Conservation (phyloP, 2,888 invertebrate genomes). For the Galeopsomyia nigrocyanea region DNA sequence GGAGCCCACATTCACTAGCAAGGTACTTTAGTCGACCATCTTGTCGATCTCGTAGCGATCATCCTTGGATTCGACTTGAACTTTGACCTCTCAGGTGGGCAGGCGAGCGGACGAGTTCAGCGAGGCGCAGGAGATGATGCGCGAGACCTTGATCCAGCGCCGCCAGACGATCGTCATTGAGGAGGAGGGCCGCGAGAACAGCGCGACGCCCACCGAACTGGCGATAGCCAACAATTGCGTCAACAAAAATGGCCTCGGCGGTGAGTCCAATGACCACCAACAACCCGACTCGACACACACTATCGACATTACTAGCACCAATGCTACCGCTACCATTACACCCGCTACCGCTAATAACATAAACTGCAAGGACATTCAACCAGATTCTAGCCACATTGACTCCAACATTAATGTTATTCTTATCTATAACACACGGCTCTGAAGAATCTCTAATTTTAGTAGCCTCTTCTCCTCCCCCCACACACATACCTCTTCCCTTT, state of each 20-base stretch:
- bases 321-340: slow-evolving; percentile 24
- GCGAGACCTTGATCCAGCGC: slow-evolving; percentile 76
- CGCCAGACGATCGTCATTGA: slow-evolving; percentile 61
- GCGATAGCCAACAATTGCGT: slow-evolving; percentile 55
- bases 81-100: slow-evolving; percentile 72
- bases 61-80: slow-evolving; percentile 7
- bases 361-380: slow-evolving; percentile 51
- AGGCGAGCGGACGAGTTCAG: slow-evolving; percentile 84
- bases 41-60: neutral
- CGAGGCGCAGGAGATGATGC: slow-evolving; percentile 83
- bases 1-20: slow-evolving; percentile 84
- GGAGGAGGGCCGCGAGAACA: slow-evolving; percentile 57
- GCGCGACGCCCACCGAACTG: slow-evolving; percentile 61
- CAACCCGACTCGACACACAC: slow-evolving; percentile 40
- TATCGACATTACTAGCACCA: slow-evolving; percentile 43
- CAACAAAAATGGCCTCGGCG: slow-evolving; percentile 60
- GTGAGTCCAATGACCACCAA: slow-evolving; percentile 58
- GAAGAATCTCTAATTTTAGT: slow-evolving; percentile 42
- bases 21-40: slow-evolving; percentile 63
- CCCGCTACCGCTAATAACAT: slow-evolving; percentile 41
- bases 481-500: neutral
- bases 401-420: slow-evolving; percentile 56
- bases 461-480: slow-evolving; percentile 22
- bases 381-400: slow-evolving; percentile 52
- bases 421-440: slow-evolving; percentile 61